These are phyloP conservation scores for Drosophila melanogaster DNA, from an alignment of 1,140 invertebrate genomes.

Conservation along the genomic window DNA sequence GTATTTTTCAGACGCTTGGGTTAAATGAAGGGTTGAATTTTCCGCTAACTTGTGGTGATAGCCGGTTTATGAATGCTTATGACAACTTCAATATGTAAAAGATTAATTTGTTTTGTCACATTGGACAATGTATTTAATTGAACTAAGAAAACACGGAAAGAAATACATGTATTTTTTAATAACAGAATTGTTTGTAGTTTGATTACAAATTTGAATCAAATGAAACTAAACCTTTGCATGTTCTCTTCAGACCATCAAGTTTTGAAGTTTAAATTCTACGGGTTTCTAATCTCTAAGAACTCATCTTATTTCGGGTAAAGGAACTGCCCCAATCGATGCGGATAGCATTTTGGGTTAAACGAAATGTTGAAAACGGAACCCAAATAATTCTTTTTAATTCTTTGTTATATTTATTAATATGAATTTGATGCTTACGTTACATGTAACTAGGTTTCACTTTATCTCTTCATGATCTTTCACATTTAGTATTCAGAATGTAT, in stretches of 20 bases:
- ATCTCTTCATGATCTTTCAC: conserved; percentile 56
- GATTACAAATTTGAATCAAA: background rate
- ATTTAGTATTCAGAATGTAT: conserved; percentile 76
- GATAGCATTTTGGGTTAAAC: no score
- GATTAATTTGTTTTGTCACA: conserved; percentile 2
- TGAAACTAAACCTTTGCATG: no score
- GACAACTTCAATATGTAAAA: conserved; percentile 35
- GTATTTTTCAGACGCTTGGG: background rate
- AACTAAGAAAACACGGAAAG: conserved; percentile 15
- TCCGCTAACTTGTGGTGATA: background rate
- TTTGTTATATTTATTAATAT: conserved; percentile 58
- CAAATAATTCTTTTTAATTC: background rate
- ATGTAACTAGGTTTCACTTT: conserved; percentile 44
- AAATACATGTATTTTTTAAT: conserved; percentile 30
- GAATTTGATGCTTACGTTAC: conserved; percentile 43
- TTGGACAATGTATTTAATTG: conserved; percentile 3
- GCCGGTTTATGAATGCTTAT: background rate
- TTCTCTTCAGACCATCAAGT: no score
- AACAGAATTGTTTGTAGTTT: background rate
- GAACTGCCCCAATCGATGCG: no score
- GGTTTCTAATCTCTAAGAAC: no score
- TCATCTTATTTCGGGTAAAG: no score
- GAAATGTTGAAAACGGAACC: no score
- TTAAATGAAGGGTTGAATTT: conserved; percentile 1
- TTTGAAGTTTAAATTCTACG: no score